Evolutionary conservation across 2,888 invertebrate genomes (phyloP).

Genomic region (Platynereis dumerilii): DNA sequence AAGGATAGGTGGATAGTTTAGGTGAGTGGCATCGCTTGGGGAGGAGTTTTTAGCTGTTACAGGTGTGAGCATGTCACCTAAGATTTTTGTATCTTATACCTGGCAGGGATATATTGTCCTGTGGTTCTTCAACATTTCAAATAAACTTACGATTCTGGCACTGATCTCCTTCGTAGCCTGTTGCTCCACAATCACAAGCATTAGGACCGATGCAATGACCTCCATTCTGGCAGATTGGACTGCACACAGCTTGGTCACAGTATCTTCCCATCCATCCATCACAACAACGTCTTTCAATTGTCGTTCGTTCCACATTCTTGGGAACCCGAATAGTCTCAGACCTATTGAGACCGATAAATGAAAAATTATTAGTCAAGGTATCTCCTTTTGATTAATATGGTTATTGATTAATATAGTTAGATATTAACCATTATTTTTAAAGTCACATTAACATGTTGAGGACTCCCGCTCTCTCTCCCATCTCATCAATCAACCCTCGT

Average conservation of each 20-base stretch:
- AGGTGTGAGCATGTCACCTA: too few relatives aligned
- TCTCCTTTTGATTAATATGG: too few relatives aligned
- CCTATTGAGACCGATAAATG: not conserved
- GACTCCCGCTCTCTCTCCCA: too few relatives aligned
- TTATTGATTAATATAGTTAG: too few relatives aligned
- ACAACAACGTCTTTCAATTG: slow-evolving; percentile 18
- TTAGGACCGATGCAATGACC: slow-evolving; percentile 25
- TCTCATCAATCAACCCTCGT: too few relatives aligned
- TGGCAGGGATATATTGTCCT: not conserved
- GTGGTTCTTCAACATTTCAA: not conserved
- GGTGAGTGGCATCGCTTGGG: too few relatives aligned
- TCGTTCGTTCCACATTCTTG: not conserved
- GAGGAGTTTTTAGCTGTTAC: too few relatives aligned
- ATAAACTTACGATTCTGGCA: slow-evolving; percentile 27
- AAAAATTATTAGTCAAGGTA: not conserved
- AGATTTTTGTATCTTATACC: too few relatives aligned
- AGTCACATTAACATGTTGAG: too few relatives aligned
- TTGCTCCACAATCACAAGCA: slow-evolving; percentile 21
- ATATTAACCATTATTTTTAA: too few relatives aligned
- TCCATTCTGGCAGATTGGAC: slow-evolving; percentile 23
- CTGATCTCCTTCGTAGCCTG: slow-evolving; percentile 25
- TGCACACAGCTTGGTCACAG: slow-evolving; percentile 24
- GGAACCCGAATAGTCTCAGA: not conserved
- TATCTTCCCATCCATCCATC: slow-evolving; percentile 26
- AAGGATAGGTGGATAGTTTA: too few relatives aligned